phyloP scores from a whole-genome alignment of 2,888 invertebrate species.

The Drosophila pseudotakahashii region DNA sequence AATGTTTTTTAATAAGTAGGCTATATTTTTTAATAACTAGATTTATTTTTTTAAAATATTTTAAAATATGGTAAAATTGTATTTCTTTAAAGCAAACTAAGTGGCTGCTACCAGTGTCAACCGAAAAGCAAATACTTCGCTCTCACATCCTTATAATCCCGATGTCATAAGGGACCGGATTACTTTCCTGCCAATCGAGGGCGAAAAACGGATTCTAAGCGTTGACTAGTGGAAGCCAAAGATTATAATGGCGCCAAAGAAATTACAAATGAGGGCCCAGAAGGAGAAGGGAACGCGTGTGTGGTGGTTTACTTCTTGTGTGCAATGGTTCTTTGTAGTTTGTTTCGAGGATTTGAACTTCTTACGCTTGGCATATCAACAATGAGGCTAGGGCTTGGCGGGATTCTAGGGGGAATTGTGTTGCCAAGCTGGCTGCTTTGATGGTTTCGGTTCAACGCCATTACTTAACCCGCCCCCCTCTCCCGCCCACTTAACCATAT shows the following conservation, averaged over 20 bases:
- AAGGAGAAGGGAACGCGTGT: not conserved
- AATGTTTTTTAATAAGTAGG: too few species aligned
- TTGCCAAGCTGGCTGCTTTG: slow-evolving; percentile 42
- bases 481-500: not conserved
- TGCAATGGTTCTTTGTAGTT: slow-evolving; percentile 47
- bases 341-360: slow-evolving; percentile 56
- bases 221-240: slow-evolving; percentile 15
- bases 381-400: slow-evolving; percentile 44
- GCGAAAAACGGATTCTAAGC: not conserved
- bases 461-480: slow-evolving; percentile 21
- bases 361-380: slow-evolving; percentile 67
- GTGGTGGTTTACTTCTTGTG: slow-evolving; percentile 7
- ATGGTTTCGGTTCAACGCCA: slow-evolving; percentile 41
- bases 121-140: too few species aligned
- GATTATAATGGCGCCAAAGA: slow-evolving; percentile 41
- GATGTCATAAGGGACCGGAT: not conserved
- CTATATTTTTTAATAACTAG: too few species aligned
- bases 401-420: slow-evolving; percentile 29
- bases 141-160: slow-evolving; percentile 1
- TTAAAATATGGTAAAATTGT: too few species aligned
- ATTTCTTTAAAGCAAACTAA: too few species aligned
- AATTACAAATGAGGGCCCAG: slow-evolving; percentile 28
- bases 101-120: too few species aligned
- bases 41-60: too few species aligned
- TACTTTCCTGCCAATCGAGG: slow-evolving; percentile 3